Evolutionary conservation across 2,113 vertebrate genomes (phyloP).

Genomic region (Ictalurus punctatus): DNA sequence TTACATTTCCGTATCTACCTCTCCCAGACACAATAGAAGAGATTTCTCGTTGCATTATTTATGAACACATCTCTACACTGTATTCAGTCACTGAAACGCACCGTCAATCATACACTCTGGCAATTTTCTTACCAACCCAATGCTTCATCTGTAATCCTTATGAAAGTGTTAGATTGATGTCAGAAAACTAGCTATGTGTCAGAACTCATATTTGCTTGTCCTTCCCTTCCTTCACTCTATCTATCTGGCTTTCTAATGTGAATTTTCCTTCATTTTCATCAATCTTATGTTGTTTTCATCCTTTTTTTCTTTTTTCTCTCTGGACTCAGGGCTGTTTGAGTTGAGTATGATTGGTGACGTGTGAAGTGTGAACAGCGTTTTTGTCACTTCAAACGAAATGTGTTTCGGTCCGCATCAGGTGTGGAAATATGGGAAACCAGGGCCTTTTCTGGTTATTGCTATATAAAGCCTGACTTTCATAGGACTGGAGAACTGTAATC

Average conservation of each 20-base stretch:
- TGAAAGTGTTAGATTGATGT: neutral
- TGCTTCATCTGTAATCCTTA: slow-evolving; percentile 3
- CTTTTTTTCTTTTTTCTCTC: neutral
- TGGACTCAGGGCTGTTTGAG: neutral
- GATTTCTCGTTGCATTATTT: slow-evolving; percentile 14
- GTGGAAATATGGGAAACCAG: neutral
- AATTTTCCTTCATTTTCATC: neutral
- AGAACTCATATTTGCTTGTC: slow-evolving; percentile 19
- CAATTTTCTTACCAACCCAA: neutral
- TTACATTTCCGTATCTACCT: neutral
- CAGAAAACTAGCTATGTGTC: neutral
- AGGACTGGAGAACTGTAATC: neutral
- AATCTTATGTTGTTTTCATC: neutral
- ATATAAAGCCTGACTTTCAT: neutral
- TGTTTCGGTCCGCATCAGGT: neutral
- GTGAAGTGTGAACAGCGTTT: neutral
- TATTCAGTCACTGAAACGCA: neutral
- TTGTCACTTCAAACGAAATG: slow-evolving; percentile 9
- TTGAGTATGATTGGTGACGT: neutral
- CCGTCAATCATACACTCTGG: slow-evolving; percentile 6
- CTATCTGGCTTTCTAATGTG: neutral
- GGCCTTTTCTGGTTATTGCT: neutral
- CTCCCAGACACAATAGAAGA: neutral
- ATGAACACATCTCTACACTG: slow-evolving; percentile 4
- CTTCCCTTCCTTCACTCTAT: neutral